These are phyloP conservation scores for Bathynomus jamesi DNA, from an alignment of 1,140 invertebrate species.

Conservation along the genomic window DNA sequence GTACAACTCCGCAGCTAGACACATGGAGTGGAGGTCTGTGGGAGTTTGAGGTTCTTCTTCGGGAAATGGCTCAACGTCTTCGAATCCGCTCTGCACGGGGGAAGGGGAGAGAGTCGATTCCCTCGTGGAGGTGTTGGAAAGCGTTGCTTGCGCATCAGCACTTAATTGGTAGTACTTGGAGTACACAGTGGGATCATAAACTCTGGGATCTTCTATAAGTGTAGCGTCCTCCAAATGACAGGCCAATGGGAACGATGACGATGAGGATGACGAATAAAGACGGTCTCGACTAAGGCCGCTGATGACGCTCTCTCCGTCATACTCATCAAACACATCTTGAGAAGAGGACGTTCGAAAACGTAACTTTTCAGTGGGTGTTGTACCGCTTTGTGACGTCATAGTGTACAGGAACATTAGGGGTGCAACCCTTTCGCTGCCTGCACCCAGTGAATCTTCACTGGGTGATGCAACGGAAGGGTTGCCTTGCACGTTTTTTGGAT, in stretches of 20 bases:
- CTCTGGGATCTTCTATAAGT: background rate
- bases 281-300: slow-evolving; percentile 26
- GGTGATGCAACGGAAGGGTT: slow-evolving; percentile 36
- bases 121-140: background rate
- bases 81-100: background rate
- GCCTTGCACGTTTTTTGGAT: slow-evolving; percentile 37
- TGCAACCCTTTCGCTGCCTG: slow-evolving; percentile 37
- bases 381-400: background rate
- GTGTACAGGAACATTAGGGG: slow-evolving; percentile 9
- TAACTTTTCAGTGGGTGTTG: background rate
- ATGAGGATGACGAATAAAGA: slow-evolving; percentile 22
- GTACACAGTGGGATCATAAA: background rate
- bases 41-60: background rate
- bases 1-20: background rate
- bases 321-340: slow-evolving; percentile 28
- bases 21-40: background rate
- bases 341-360: background rate
- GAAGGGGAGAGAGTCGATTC: background rate
- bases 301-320: slow-evolving; percentile 27
- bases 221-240: background rate
- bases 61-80: background rate
- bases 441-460: slow-evolving; percentile 25
- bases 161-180: background rate
- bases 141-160: background rate
- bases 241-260: background rate